phyloP scores from a whole-genome alignment of 2,113 vertebrate genomes.

The Toxostoma redivivum region DNA sequence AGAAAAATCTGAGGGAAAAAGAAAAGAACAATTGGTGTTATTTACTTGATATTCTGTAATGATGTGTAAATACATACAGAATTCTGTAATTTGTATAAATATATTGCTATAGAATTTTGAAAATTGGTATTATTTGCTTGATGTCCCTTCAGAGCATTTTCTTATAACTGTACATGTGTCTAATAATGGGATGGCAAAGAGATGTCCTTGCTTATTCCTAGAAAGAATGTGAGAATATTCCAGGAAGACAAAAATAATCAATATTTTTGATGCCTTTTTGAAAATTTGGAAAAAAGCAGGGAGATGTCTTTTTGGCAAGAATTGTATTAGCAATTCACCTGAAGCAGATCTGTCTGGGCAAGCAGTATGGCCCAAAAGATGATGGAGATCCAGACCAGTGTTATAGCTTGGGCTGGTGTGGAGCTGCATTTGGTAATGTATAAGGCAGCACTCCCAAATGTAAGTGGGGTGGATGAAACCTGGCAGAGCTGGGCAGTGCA shows the following conservation, averaged over 20 bases:
- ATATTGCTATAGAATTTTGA: conserved; percentile 73
- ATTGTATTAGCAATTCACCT: neutral
- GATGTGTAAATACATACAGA: conserved; percentile 71
- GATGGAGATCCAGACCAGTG: neutral
- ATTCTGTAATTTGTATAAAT: conserved; percentile 75
- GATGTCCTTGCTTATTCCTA: neutral
- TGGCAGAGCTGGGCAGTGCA: neutral
- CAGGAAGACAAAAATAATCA: neutral
- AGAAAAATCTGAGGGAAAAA: neutral
- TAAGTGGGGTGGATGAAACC: neutral
- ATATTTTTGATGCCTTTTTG: neutral
- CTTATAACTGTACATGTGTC: neutral
- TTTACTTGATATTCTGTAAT: conserved; percentile 68
- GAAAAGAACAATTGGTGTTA: neutral
- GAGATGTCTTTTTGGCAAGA: neutral
- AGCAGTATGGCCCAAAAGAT: neutral
- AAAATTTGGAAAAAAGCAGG: neutral
- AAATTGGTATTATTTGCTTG: conserved; percentile 70
- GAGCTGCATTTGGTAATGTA: neutral
- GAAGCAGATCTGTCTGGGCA: neutral
- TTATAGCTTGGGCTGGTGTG: neutral
- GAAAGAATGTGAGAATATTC: neutral
- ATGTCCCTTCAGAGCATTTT: conserved; percentile 59
- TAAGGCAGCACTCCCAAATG: neutral
- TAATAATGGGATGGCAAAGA: conserved; percentile 7